Base-by-base conservation (phyloP, 2,888 invertebrate species). In the Melipona beecheii region DNA sequence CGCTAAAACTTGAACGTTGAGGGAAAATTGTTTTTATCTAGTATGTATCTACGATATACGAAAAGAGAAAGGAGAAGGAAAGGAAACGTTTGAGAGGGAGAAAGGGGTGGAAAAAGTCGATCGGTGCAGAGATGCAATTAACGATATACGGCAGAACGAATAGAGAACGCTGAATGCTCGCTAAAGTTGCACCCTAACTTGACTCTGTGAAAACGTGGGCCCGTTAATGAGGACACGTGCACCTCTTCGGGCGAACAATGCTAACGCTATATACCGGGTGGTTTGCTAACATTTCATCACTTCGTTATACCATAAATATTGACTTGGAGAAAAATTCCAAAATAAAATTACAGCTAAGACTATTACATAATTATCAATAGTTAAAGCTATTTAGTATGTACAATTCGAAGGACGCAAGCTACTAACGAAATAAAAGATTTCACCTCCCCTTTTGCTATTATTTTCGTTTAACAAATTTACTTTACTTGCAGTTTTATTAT, bases 171-270 rank as follows among this genome's bases (percentile, higher is more conserved):
- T 54, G 71, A 68, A 62, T 64, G 58, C 6, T 66, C 65, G 73
- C 54, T 74, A 71, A 81, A 81, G 24, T 66, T 84, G 62, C 19
- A 79, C 78, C 81, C 75, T 73, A 60, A 75, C 31, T 31, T 31
- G 31, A 31, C 60, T 56, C 65, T 56, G 56, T 66, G 66, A 78
- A 43, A 83, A 80, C 72, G 85, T 76, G 60, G 56, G 66, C 24
- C 64, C 70, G 76, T 83, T 86, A 89, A 87, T 77, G 87, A 89
- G 89, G 85, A 73, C 86, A 87, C 86, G 86, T 81, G 82, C 76
- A 62, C 77, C 77, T 70, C 71, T 80, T 66, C 31, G 19, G 27
- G 3, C 75, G 69, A 78, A 84, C 84, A 84, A 80, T 84, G 52
- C 73, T 31, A 54, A 65, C 31, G 73, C 70, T 60, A 50, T 77